Evolutionary conservation across 2,797 vertebrate genomes (phyloP).

Genomic region (Synanceia verrucosa): DNA sequence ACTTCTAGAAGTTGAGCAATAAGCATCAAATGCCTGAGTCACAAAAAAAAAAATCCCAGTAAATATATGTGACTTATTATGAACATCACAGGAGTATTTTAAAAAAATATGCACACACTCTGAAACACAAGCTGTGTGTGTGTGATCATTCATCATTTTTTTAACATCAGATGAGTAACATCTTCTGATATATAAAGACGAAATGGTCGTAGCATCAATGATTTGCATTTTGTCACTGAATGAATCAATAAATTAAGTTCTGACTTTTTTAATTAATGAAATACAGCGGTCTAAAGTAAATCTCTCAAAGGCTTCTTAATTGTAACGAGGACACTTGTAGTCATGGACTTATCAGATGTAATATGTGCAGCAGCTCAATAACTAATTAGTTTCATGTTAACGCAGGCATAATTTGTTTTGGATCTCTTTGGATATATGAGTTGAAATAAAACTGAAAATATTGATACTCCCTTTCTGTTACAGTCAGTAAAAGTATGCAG

Average conservation of each 20-base stretch:
- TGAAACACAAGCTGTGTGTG: conserved; percentile 3
- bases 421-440: neutral
- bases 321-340: neutral
- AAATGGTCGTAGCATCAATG: neutral
- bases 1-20: conserved; percentile 59
- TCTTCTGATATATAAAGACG: neutral
- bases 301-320: neutral
- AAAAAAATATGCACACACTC: neutral
- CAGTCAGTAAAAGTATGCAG: neutral
- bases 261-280: neutral
- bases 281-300: neutral
- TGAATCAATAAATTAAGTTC: neutral
- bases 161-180: neutral
- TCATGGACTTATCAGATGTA: neutral
- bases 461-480: neutral
- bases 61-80: conserved; percentile 16
- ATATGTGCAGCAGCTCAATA: conserved; percentile 5
- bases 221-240: neutral
- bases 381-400: neutral
- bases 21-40: neutral
- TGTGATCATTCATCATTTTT: neutral
- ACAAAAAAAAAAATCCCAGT: conserved; percentile 29
- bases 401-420: neutral
- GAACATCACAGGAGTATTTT: neutral
- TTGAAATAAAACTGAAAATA: conserved; percentile 9